Percentiles rank a stretch among this genome's conserved stretches.
These are phyloP conservation scores for Cheilosia variabilis DNA, from an alignment of 2,888 invertebrate species.

Conservation along the genomic window DNA sequence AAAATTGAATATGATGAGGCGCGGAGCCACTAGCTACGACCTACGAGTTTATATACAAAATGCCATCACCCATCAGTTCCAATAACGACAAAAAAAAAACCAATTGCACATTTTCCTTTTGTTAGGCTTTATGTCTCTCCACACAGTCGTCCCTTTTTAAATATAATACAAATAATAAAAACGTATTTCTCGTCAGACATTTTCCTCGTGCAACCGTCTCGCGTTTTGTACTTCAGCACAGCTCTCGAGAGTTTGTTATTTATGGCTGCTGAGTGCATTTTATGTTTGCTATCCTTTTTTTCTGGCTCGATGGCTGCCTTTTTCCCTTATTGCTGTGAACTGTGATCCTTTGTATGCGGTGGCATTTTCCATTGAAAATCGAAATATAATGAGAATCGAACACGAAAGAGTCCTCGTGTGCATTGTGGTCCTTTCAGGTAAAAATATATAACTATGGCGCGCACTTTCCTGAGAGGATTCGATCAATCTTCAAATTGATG, in stretches of 20 bases:
- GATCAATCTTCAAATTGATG: conserved; percentile 67
- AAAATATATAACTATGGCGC: conserved; percentile 30
- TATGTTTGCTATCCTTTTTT: conserved; percentile 48
- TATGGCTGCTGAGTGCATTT: conserved; percentile 59
- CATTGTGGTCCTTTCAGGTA: conserved; percentile 64
- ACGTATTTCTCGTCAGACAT: conserved; percentile 49
- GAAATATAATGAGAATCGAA: conserved; percentile 73
- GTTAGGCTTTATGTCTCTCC: conserved; percentile 5
- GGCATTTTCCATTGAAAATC: conserved; percentile 66
- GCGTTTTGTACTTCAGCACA: conserved; percentile 23
- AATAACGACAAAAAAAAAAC: conserved; percentile 36
- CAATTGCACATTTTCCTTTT: conserved; percentile 59
- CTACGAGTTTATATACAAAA: conserved; percentile 60
- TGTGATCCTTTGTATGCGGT: conserved; percentile 36
- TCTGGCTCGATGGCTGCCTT: conserved; percentile 4
- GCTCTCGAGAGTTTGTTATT: conserved; percentile 47
- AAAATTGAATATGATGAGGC: conserved; percentile 56
- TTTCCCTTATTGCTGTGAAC: conserved; percentile 6
- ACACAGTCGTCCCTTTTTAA: conserved; percentile 51
- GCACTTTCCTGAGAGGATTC: conserved; percentile 50
- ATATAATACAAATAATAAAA: conserved; percentile 50
- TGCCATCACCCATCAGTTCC: conserved; percentile 46
- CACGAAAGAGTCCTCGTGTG: conserved; percentile 40
- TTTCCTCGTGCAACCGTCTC: conserved; percentile 22
- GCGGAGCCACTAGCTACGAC: background rate